These are phyloP conservation scores for Notarius lentiginosus DNA, from an alignment of 2,113 vertebrate genomes.

Conservation along the genomic window DNA sequence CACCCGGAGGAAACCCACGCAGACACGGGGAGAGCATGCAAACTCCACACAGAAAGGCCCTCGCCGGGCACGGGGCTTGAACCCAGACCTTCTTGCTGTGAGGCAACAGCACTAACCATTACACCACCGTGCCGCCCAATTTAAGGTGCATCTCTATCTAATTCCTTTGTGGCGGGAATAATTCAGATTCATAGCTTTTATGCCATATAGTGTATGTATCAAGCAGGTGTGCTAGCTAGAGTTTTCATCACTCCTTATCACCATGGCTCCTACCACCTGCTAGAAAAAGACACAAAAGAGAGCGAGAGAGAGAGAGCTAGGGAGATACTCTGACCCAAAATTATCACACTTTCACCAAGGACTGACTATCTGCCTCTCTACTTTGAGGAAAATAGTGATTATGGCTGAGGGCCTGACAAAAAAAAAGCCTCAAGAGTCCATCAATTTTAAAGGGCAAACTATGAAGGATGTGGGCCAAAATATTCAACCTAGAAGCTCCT, in stretches of 20 bases:
- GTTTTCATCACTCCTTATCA: background rate
- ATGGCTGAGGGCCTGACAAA: background rate
- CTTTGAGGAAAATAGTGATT: slow-evolving; percentile 35
- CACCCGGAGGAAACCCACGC: too few species aligned
- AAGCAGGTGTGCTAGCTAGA: background rate
- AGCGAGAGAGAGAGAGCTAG: background rate
- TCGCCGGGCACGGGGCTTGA: too few species aligned
- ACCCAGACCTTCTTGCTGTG: too few species aligned
- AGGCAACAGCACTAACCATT: too few species aligned
- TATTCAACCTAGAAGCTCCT: background rate
- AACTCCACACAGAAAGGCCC: too few species aligned
- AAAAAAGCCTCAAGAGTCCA: slow-evolving; percentile 24
- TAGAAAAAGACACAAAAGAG: background rate
- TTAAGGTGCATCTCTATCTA: too few species aligned
- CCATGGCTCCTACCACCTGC: background rate
- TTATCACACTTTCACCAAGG: background rate
- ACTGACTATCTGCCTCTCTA: slow-evolving; percentile 13
- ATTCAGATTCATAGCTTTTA: background rate
- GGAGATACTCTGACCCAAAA: background rate
- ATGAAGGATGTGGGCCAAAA: slow-evolving; percentile 16
- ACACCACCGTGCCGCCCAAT: too few species aligned
- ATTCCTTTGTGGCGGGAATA: background rate
- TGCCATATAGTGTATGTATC: background rate
- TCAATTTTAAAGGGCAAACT: slow-evolving; percentile 34
- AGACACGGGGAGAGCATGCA: too few species aligned